Evolutionary conservation across 53 echinoderm and acorn worm species (phyloP), one percentile per base, ranked within the genome.

Genomic region (Stichopus horrens): DNA sequence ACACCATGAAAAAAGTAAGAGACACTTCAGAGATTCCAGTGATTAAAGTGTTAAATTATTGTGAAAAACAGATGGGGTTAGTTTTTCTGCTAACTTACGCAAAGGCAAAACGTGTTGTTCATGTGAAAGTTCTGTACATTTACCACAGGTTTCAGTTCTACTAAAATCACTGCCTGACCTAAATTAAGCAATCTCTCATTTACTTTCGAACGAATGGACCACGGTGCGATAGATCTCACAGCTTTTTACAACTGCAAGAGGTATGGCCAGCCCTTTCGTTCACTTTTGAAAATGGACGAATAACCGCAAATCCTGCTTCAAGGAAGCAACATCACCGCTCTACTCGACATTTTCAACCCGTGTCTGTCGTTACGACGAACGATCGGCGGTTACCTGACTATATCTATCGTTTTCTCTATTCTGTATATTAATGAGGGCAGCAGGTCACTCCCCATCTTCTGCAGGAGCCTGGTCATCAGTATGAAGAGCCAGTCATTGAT

Each of bases 381-480:
- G 5, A 7, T 14, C 9, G 5, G 19, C 7, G 77, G 86, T 89
- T 88, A 97, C 98, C 95, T 97, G 86, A 95, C 98, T 88, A 95
- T 86, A 55, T 94, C 94, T 21, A 97, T 85, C 52, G 94, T 91
- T 75, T 91, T 95, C 75, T 97, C 94, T 76, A 97, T 92, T 79
- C 93, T 95, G 77, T 91, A 85, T 73, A 95, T 90, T 5, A 97
- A 75, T 9, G 98, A 97, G 14, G 95, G 94, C 66, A 97, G 88
- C 9, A 97, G 86, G 78, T 97, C 98, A 57, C 91, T 86, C 16
- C 98, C 98, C 92, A 95, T 97, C 92, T 97, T 97, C 88, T 91
- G 90, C 18, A 97, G 84, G 21, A 97, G 93, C 75, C 98, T 86
- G 57, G 98, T 97, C 90, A 97, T 93, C 54, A 97, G 88, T 16